phyloP scores from a whole-genome alignment of 2,888 invertebrate species.

The Lymantria monacha region DNA sequence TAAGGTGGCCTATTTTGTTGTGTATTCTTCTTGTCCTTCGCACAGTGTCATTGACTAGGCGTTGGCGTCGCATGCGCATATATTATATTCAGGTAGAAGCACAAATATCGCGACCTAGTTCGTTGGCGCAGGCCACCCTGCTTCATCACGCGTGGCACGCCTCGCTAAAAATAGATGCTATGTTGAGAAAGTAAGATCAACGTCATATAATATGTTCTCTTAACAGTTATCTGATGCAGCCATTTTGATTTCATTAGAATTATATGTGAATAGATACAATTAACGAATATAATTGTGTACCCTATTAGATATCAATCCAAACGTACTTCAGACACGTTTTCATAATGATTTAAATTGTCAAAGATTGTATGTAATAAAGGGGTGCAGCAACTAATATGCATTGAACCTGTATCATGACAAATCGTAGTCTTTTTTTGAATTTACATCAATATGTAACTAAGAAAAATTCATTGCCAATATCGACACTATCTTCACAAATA shows the following conservation, averaged over 20 bases:
- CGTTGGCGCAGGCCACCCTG: constrained; percentile 48
- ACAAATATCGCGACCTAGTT: constrained; percentile 74
- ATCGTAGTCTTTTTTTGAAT: background rate
- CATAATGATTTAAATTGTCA: too few relatives aligned
- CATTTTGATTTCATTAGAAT: too few relatives aligned
- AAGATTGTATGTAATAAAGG: too few relatives aligned
- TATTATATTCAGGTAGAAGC: constrained; percentile 38
- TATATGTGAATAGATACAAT: too few relatives aligned
- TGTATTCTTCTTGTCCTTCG: constrained; percentile 43
- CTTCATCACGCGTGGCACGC: constrained; percentile 54
- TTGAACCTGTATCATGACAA: too few relatives aligned
- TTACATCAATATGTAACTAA: background rate
- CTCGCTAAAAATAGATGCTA: constrained; percentile 62
- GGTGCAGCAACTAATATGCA: too few relatives aligned
- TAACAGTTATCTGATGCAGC: constrained; percentile 8
- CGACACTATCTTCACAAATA: too few relatives aligned
- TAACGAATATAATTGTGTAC: too few relatives aligned
- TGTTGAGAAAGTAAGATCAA: constrained; percentile 59
- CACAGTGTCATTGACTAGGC: constrained; percentile 45
- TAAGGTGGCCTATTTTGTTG: constrained; percentile 35
- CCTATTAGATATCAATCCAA: too few relatives aligned
- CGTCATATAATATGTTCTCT: constrained; percentile 24
- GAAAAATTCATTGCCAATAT: too few relatives aligned
- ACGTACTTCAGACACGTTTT: too few relatives aligned
- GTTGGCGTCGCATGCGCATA: constrained; percentile 37